Evolutionary conservation across 1,140 invertebrate species (phyloP), one percentile per base, ranked within the genome.

Genomic region (Lepidurus packardi): DNA sequence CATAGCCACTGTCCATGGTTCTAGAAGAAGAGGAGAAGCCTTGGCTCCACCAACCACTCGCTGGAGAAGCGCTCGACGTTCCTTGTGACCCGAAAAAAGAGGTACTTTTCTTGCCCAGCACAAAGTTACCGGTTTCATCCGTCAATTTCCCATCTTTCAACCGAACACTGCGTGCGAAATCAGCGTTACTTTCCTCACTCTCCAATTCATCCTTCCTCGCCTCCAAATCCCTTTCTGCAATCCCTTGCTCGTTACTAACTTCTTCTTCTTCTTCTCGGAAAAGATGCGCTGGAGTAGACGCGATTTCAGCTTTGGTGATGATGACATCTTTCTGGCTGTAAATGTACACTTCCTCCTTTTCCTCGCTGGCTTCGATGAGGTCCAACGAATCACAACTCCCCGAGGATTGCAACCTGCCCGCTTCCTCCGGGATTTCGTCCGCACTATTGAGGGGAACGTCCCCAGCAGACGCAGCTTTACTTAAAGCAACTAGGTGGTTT

Each of bases 1-100:
- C 42, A 75, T 78, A 78, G 16, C 78, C 78, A 74, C 78, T 78
- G 43, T 78, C 78, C 43, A 74, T 76, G 11, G 78, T 78, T 21
- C 47, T 43, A 8, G 76, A 45, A 45, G 76, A 47, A 7, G 42
- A 16, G 1, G 53, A 65, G 53, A 65, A 65, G 24, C 34, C 24
- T n/a, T 77, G 34, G 43, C 24, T 43, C 75, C 75, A 77, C 75
- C 75, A 77, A n/a, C 34, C 34, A n/a, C 47, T 21, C 43, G 75
- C 24, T n/a, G 34, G 74, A 73, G 43, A 24, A n/a, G 11, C 21
- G 73, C 45, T 78, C 43, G 25, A 78, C 74, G 25, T 78, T 11
- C 9, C 13, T 65, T 65, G 47, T 65, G 34, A 41, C 34, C 43
- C 73, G 24, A 65, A 65, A 13, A 65, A 65, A 7, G 53, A n/a